Evolutionary conservation across 2,888 invertebrate species (phyloP).

Genomic region (Aethes cnicana): DNA sequence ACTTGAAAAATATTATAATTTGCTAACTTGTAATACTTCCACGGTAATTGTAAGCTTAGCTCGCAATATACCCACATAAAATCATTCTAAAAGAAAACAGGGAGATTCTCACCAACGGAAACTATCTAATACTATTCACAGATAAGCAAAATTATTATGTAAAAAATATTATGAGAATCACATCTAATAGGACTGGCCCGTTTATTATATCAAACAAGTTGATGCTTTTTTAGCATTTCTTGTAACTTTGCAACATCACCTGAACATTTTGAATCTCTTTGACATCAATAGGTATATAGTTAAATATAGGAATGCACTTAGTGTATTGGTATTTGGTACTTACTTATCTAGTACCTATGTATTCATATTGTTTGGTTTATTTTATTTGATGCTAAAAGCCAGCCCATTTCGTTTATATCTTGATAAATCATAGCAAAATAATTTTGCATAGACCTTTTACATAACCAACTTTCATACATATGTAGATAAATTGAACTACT

Average conservation of each 20-base stretch:
- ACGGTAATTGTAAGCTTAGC: conserved; percentile 18
- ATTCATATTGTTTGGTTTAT: no score
- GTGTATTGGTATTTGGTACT: no score
- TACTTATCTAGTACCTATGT: no score
- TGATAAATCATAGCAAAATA: not conserved
- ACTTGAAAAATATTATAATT: not conserved
- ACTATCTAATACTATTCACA: not conserved
- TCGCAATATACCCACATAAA: conserved; percentile 13
- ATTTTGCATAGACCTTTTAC: conserved; percentile 12
- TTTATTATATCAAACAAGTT: no score
- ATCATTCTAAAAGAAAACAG: not conserved
- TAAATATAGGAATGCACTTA: no score
- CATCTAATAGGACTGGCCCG: not conserved
- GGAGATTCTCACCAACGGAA: conserved; percentile 1
- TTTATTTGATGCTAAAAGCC: no score
- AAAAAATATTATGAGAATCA: not conserved
- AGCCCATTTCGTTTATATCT: not conserved
- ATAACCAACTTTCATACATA: conserved; percentile 22
- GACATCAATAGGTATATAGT: no score
- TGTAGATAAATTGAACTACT: conserved; percentile 12
- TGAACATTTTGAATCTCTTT: no score
- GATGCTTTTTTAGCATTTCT: no score
- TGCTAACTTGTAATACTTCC: conserved; percentile 1
- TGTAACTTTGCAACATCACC: no score
- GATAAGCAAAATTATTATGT: conserved; percentile 1